Base-by-base conservation (phyloP, 2,888 invertebrate species). In the Blomia tropicalis region DNA sequence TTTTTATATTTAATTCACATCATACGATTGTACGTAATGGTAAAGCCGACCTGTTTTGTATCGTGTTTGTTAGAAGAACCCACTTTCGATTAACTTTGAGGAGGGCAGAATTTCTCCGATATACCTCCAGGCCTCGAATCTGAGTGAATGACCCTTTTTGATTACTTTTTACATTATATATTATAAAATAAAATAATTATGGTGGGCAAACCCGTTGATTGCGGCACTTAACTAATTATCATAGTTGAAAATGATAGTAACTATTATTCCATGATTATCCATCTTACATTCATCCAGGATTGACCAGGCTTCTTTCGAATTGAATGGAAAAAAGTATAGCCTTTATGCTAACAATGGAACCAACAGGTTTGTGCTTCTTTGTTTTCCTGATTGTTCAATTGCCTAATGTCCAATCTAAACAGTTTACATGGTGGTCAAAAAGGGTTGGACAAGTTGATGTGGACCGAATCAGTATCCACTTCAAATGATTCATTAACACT, bases 351-450 rank as follows among this genome's bases (percentile, higher is more conserved):
- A 93, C 72, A 77, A 79, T 61, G 81, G 80, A 0, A 79, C 80
- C 5, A 36, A 36, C 36, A n/a, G n/a, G n/a, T n/a, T n/a, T n/a
- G n/a, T n/a, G n/a, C n/a, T n/a, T n/a, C n/a, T n/a, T n/a, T n/a
- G n/a, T n/a, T n/a, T n/a, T n/a, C n/a, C n/a, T n/a, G n/a, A n/a
- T n/a, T n/a, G n/a, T n/a, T n/a, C n/a, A n/a, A n/a, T n/a, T n/a
- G n/a, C n/a, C n/a, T n/a, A 79, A 80, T 66, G n/a, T n/a, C n/a
- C n/a, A n/a, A n/a, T n/a, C n/a, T n/a, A n/a, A n/a, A n/a, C n/a
- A 83, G 83, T 68, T 79, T 90, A 32, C 85, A 95, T 72, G 93
- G 93, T 0, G 93, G 93, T 1, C 73, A 79, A 43, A 76, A 80
- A 62, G 91, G 91, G 0, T 91, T 90, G 75, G 84, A 85, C 72